Conservation (phyloP, 2,888 invertebrate genomes). For the Spisula solida region DNA sequence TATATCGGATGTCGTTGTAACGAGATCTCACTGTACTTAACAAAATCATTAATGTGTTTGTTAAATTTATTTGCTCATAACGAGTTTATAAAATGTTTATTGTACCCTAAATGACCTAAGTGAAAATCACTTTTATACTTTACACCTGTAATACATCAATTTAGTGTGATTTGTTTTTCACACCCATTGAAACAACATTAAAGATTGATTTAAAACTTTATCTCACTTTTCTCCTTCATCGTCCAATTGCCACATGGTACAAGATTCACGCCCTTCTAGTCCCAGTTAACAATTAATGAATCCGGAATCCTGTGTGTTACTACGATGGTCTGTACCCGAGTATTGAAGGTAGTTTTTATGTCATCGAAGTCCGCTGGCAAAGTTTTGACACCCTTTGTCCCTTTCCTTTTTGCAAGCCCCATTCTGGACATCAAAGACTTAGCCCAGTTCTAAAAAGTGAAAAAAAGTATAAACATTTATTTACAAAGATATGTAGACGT, state of each 20-base stretch:
- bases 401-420: slow-evolving; percentile 63
- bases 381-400: slow-evolving; percentile 58
- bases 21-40: too few species aligned
- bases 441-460: slow-evolving; percentile 12
- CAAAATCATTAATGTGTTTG: too few species aligned
- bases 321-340: slow-evolving; percentile 36
- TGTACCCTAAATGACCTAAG: too few species aligned
- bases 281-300: not conserved
- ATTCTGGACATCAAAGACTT: slow-evolving; percentile 52
- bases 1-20: too few species aligned
- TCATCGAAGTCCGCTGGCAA: slow-evolving; percentile 60
- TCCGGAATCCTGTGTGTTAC: slow-evolving; percentile 16
- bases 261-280: not conserved
- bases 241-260: not conserved
- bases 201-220: too few species aligned
- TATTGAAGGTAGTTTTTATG: slow-evolving; percentile 44
- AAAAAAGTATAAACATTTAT: not conserved
- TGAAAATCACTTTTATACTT: too few species aligned
- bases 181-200: too few species aligned
- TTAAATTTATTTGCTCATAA: too few species aligned
- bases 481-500: too few species aligned
- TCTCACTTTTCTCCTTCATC: not conserved
- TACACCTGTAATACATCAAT: too few species aligned
- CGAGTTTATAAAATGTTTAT: too few species aligned
- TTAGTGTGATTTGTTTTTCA: too few species aligned